These are phyloP conservation scores for Guaruba guarouba DNA, from an alignment of 2,113 vertebrate species.

Conservation along the genomic window DNA sequence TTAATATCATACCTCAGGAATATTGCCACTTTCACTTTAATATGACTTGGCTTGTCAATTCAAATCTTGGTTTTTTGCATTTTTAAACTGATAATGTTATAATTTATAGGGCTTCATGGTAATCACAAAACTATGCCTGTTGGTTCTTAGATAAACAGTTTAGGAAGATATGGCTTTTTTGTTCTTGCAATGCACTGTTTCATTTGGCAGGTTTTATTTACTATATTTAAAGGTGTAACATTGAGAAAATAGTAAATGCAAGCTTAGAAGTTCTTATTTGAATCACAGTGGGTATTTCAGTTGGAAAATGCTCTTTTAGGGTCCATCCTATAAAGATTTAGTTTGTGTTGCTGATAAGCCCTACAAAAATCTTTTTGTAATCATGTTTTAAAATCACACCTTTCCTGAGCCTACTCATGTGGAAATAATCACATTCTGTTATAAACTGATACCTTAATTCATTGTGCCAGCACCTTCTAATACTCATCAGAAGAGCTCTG, in stretches of 20 bases:
- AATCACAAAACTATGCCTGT: neutral
- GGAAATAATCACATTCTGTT: neutral
- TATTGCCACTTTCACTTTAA: constrained; percentile 29
- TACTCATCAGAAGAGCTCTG: neutral
- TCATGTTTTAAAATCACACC: neutral
- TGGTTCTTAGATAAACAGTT: neutral
- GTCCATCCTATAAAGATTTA: neutral
- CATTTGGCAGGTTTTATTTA: neutral
- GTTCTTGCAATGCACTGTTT: neutral
- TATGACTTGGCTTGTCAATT: constrained; percentile 13
- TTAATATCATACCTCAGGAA: constrained; percentile 24
- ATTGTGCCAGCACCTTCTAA: neutral
- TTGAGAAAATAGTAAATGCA: constrained; percentile 6
- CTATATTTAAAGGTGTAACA: neutral
- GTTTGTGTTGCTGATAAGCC: neutral
- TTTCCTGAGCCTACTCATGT: neutral
- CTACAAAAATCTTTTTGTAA: neutral
- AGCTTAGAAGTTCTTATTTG: neutral
- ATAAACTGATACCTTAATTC: neutral
- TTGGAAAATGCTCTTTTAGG: neutral
- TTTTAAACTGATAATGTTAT: neutral
- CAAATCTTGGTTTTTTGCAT: neutral
- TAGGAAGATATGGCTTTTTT: neutral
- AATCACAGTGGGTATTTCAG: neutral
- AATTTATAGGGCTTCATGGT: neutral